A percentile compares a stretch with the other conserved stretches of the same genome.
phyloP scores from a whole-genome alignment of 2,113 vertebrate genomes.

The Peromyscus leucopus region DNA sequence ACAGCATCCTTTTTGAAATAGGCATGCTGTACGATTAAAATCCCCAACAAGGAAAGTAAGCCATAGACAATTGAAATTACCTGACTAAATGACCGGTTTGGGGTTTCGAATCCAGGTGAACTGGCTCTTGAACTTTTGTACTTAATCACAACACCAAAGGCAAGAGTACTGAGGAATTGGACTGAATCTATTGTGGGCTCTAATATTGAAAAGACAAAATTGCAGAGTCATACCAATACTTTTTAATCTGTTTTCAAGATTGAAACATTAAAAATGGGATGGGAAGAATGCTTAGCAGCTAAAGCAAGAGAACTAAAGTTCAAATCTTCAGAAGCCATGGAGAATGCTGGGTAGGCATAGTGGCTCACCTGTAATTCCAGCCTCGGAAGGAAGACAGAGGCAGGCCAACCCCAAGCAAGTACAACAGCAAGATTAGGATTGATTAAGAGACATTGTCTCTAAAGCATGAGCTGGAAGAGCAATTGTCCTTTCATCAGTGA shows the following conservation, averaged over 20 bases:
- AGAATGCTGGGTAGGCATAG: background rate
- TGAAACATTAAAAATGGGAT: background rate
- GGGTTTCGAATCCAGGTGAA: background rate
- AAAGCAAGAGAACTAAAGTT: background rate
- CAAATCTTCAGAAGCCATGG: background rate
- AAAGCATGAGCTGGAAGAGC: background rate
- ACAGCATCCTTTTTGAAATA: background rate
- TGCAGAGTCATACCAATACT: background rate
- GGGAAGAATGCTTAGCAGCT: background rate
- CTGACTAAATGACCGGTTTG: background rate
- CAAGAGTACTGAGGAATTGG: background rate
- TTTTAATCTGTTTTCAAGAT: background rate
- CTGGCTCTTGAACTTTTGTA: background rate
- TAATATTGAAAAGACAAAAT: background rate
- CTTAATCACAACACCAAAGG: background rate
- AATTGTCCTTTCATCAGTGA: constrained; percentile 44
- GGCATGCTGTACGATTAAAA: background rate
- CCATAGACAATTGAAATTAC: background rate
- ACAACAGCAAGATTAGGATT: background rate
- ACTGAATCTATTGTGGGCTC: background rate
- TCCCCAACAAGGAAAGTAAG: background rate
- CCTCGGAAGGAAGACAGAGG: background rate
- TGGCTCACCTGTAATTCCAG: too few species aligned
- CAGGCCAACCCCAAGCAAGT: background rate
- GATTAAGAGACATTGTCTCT: background rate